Evolutionary conservation across 2,888 invertebrate species (phyloP).

Genomic region (Athalia circularis): DNA sequence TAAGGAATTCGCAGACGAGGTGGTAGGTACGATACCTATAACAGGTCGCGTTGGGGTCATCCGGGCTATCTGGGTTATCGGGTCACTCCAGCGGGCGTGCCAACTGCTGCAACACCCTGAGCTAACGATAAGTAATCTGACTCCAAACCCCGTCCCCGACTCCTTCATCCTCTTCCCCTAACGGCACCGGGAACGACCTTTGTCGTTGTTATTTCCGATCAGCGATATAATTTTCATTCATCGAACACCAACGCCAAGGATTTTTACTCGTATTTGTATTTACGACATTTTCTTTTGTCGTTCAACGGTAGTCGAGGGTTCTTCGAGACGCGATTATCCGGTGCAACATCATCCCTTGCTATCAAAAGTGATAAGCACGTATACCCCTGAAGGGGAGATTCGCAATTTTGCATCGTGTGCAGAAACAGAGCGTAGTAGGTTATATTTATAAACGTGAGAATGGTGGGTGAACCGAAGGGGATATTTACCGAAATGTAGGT

Average conservation of each 20-base stretch:
- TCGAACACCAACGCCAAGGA: too few relatives aligned
- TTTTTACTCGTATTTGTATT: too few relatives aligned
- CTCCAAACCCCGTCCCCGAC: neutral
- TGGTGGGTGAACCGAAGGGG: conserved; percentile 7
- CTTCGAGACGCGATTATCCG: too few relatives aligned
- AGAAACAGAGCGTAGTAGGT: too few relatives aligned
- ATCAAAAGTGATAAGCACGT: too few relatives aligned
- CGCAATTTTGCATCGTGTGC: too few relatives aligned
- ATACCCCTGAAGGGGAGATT: too few relatives aligned
- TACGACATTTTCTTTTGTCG: too few relatives aligned
- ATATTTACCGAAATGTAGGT: neutral
- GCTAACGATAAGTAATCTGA: conserved; percentile 35
- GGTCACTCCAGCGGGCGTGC: conserved; percentile 39
- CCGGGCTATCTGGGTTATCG: conserved; percentile 40
- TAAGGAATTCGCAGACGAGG: conserved; percentile 5
- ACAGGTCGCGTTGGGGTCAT: conserved; percentile 43
- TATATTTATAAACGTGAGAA: conserved; percentile 17
- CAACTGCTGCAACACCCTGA: conserved; percentile 11
- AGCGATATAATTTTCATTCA: too few relatives aligned
- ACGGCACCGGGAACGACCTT: neutral
- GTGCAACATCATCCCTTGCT: too few relatives aligned
- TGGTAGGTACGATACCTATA: conserved; percentile 30
- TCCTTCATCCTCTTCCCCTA: neutral
- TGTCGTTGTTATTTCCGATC: neutral
- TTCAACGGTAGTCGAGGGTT: too few relatives aligned